Conservation (phyloP, 2,797 vertebrate genomes). For the Valencia hispanica region DNA sequence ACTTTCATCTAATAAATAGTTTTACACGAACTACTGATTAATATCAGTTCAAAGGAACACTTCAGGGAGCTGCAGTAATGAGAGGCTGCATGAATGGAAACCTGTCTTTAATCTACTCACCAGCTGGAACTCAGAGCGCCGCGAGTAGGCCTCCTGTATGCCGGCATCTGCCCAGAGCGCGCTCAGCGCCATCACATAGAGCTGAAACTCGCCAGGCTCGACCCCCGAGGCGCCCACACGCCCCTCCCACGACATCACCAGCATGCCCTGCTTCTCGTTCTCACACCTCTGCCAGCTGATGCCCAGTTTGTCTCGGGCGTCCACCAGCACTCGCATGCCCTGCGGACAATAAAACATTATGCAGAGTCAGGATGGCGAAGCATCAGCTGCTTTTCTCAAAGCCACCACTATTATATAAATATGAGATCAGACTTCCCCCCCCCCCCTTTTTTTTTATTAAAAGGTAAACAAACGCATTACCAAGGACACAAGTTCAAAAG, state of each 20-base stretch:
- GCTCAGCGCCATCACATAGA: slow-evolving; percentile 89
- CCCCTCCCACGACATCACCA: slow-evolving; percentile 96
- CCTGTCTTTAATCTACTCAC: slow-evolving; percentile 79
- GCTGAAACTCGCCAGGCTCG: slow-evolving; percentile 94
- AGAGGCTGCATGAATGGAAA: slow-evolving; percentile 1
- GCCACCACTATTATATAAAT: slow-evolving; percentile 10
- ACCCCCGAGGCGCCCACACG: slow-evolving; percentile 86
- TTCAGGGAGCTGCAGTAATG: not conserved
- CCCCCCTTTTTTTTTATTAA: no score
- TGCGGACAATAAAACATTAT: slow-evolving; percentile 53
- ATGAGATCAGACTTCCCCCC: not conserved
- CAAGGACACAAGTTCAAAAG: not conserved
- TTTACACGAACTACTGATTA: not conserved
- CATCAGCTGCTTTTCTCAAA: slow-evolving; percentile 19
- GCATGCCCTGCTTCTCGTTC: slow-evolving; percentile 96
- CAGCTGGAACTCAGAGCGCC: slow-evolving; percentile 95
- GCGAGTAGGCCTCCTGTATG: slow-evolving; percentile 89
- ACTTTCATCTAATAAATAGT: not conserved
- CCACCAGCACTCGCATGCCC: slow-evolving; percentile 94
- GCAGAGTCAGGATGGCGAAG: not conserved
- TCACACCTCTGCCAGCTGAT: slow-evolving; percentile 93
- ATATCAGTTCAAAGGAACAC: not conserved
- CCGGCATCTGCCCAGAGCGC: slow-evolving; percentile 90
- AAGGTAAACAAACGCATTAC: not conserved
- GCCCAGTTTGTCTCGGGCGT: slow-evolving; percentile 94